Evolutionary conservation across 2,797 vertebrate species (phyloP).

Genomic region (Sparus aurata): DNA sequence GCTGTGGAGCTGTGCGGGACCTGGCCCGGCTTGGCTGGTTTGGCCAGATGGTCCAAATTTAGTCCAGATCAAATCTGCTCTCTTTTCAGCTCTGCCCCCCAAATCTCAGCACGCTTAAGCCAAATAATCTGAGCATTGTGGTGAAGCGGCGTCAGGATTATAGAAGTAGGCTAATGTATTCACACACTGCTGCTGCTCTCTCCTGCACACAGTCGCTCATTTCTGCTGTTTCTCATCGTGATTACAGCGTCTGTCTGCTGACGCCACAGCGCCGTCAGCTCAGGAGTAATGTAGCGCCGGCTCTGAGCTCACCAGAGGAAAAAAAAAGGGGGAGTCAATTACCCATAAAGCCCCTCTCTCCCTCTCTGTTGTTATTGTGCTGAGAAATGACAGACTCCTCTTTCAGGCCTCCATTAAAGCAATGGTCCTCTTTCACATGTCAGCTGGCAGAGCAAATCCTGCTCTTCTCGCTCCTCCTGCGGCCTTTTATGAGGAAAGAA

Average conservation of each 20-base stretch:
- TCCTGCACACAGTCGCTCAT: neutral
- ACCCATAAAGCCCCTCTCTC: slow-evolving; percentile 65
- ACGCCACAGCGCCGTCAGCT: slow-evolving; percentile 4
- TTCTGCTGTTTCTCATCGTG: neutral
- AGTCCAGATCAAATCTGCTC: slow-evolving; percentile 43
- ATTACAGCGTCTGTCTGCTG: neutral
- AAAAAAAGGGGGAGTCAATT: slow-evolving; percentile 57
- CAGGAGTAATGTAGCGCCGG: neutral
- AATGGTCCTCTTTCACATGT: slow-evolving; percentile 76
- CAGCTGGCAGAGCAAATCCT: slow-evolving; percentile 75
- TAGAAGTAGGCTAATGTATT: slow-evolving; percentile 78
- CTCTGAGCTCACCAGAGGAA: slow-evolving; percentile 13
- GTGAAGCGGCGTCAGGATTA: slow-evolving; percentile 56
- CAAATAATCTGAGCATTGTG: slow-evolving; percentile 68
- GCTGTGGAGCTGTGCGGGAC: neutral
- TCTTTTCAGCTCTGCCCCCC: slow-evolving; percentile 8
- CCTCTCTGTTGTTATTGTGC: slow-evolving; percentile 62
- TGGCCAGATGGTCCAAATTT: slow-evolving; percentile 65
- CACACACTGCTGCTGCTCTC: slow-evolving; percentile 19
- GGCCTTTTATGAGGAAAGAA: slow-evolving; percentile 78
- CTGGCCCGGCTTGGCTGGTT: neutral
- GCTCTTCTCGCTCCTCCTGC: slow-evolving; percentile 71
- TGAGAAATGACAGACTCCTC: slow-evolving; percentile 74
- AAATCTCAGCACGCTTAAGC: slow-evolving; percentile 34
- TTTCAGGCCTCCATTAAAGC: slow-evolving; percentile 80